phyloP scores from a whole-genome alignment of 1,140 invertebrate species.

The Rhagoletis zephyria region DNA sequence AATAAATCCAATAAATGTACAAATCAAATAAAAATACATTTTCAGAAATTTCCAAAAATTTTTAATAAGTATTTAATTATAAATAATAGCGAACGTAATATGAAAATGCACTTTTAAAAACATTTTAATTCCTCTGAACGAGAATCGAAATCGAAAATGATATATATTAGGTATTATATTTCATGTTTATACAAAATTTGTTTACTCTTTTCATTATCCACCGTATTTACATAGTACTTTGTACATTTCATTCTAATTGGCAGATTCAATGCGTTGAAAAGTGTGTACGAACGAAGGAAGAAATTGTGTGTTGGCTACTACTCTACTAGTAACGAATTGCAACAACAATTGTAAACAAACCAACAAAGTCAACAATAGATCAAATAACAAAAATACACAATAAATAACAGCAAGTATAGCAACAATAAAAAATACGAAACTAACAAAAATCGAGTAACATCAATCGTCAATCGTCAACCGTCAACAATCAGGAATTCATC shows the following conservation, averaged over 20 bases:
- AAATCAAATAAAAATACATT: too few species aligned
- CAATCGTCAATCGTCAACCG: slow-evolving; percentile 41
- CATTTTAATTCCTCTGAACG: too few species aligned
- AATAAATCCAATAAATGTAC: too few species aligned
- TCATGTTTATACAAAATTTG: not conserved
- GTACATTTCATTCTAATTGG: not conserved
- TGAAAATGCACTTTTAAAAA: too few species aligned
- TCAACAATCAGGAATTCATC: slow-evolving; percentile 25
- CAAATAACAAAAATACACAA: slow-evolving; percentile 32
- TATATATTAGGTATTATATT: too few species aligned
- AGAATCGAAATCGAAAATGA: too few species aligned
- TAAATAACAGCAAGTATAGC: slow-evolving; percentile 33
- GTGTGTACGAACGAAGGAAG: slow-evolving; percentile 25
- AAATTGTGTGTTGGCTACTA: not conserved
- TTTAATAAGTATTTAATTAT: too few species aligned
- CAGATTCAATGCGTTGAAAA: slow-evolving; percentile 20
- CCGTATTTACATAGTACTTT: not conserved
- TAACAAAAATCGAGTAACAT: slow-evolving; percentile 24
- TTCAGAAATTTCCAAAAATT: too few species aligned
- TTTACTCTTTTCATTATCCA: not conserved
- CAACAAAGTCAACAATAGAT: slow-evolving; percentile 35
- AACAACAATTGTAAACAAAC: slow-evolving; percentile 18
- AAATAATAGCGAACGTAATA: too few species aligned
- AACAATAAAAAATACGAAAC: slow-evolving; percentile 16
- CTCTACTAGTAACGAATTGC: not conserved